Base-by-base conservation (phyloP, 2,113 vertebrate species). In the Laticauda laticaudata region DNA sequence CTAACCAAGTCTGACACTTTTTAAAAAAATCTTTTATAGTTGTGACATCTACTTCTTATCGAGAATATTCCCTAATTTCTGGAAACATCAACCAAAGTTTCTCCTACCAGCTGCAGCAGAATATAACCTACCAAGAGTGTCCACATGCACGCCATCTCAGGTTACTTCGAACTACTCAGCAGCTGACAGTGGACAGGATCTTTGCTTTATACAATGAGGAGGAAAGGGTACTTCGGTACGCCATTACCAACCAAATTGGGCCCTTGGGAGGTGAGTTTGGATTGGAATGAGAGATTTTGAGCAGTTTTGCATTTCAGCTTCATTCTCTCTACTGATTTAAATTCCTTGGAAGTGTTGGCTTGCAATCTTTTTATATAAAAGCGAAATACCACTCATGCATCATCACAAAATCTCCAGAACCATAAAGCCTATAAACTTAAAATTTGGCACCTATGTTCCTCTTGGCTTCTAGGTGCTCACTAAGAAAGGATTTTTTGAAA, bases 181-280 rank as follows among this genome's bases (percentile, higher is more conserved):
- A 96, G 96, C 98, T 99, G 69, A 97, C 91, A 0, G 98, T 99
- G 95, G 97, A 98, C 5, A 98, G 98, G 0, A 97, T 98, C 94
- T 99, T 99, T 55, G 96, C 98, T 64, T 98, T 99, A 96, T 99
- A 99, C 3, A 98, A 98, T 0, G 92, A 96, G 56, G 98, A 98
- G 12, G 99, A 99, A 95, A 97, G 96, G 0, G 98, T 98, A 93
- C 98, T 99, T 91, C 97, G 99, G 95, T 99, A 98, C 1, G 99
- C 99, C 57, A 96, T 99, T 92, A 98, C 98, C n/a, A 98, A 98
- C 97, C 98, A 98, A 64, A 95, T 99, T 18, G 97, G 98, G 26
- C 86, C 24, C 0, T 53, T 92, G 0, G 91, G 88, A 92, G 93
- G 93, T 94, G 61, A 91, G 90, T 26, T 53, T n/a, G 7, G n/a